Conservation (phyloP, 2,888 invertebrate genomes). For the Tetropium fuscum region DNA sequence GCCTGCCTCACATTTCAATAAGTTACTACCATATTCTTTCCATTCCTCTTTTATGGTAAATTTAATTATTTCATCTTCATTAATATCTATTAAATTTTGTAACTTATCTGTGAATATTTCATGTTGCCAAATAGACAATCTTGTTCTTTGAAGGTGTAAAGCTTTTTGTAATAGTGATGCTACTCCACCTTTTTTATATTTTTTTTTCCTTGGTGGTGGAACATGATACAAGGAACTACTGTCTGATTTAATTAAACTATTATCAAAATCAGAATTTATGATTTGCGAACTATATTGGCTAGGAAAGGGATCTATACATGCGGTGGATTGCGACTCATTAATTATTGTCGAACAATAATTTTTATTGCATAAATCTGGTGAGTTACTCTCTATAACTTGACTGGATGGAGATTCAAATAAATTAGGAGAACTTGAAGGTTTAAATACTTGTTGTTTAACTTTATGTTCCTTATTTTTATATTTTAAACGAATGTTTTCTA, state of each 20-base stretch:
- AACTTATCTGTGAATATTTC: slow-evolving; percentile 68
- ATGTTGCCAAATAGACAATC: slow-evolving; percentile 69
- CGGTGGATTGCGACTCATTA: slow-evolving; percentile 20
- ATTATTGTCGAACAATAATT: neutral
- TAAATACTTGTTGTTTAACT: slow-evolving; percentile 22
- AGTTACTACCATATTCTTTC: slow-evolving; percentile 52
- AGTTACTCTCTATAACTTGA: slow-evolving; percentile 36
- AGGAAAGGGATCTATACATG: slow-evolving; percentile 40
- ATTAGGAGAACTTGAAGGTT: slow-evolving; percentile 30
- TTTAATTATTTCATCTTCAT: slow-evolving; percentile 50
- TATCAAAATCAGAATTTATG: slow-evolving; percentile 23
- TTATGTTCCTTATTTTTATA: slow-evolving; percentile 24
- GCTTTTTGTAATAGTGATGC: slow-evolving; percentile 65
- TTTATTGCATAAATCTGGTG: slow-evolving; percentile 18
- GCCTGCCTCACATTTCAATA: slow-evolving; percentile 45
- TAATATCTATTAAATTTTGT: slow-evolving; percentile 59
- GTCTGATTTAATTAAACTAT: slow-evolving; percentile 7
- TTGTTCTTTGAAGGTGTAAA: slow-evolving; percentile 67
- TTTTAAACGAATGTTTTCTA: slow-evolving; percentile 34
- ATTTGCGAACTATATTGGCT: slow-evolving; percentile 44
- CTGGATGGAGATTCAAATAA: slow-evolving; percentile 29
- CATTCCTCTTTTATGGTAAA: slow-evolving; percentile 46
- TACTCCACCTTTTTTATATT: slow-evolving; percentile 68
- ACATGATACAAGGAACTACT: slow-evolving; percentile 44
- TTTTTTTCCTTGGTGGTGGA: slow-evolving; percentile 51